These are phyloP conservation scores for Nannoperca australis DNA, from an alignment of 2,797 vertebrate species.

Conservation along the genomic window DNA sequence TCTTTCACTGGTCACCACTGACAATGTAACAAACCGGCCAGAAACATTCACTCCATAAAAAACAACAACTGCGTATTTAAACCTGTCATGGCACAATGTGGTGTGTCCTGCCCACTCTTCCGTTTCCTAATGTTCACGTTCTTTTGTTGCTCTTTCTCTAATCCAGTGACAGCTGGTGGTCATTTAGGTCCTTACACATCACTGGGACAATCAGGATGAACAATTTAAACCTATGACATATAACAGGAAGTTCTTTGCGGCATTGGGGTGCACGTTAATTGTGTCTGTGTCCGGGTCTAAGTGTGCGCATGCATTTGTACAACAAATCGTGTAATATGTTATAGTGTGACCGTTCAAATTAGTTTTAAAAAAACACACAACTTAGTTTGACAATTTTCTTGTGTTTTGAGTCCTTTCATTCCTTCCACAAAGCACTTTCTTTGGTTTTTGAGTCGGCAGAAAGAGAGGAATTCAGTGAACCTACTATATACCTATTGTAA, in stretches of 20 bases:
- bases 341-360: constrained; percentile 14
- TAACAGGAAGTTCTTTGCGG: constrained; percentile 9
- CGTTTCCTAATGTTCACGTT: neutral
- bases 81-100: constrained; percentile 1
- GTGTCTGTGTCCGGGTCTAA: constrained; percentile 1
- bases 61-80: constrained; percentile 22
- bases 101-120: neutral
- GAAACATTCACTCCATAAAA: neutral
- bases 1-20: constrained; percentile 20
- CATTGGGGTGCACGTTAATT: neutral
- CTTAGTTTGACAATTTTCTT: neutral
- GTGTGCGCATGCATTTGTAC: neutral
- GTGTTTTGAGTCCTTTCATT: neutral
- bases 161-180: neutral
- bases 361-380: constrained; percentile 5
- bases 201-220: constrained; percentile 8
- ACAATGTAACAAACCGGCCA: constrained; percentile 21
- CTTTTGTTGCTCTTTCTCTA: constrained; percentile 4
- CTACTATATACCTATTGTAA: neutral
- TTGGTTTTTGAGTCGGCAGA: constrained; percentile 17
- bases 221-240: neutral
- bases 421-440: constrained; percentile 2
- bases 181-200: neutral
- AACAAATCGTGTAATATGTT: constrained; percentile 7
- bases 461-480: neutral